These are phyloP conservation scores for Caracal caracal DNA, from an alignment of 2,113 vertebrate genomes.

Conservation along the genomic window DNA sequence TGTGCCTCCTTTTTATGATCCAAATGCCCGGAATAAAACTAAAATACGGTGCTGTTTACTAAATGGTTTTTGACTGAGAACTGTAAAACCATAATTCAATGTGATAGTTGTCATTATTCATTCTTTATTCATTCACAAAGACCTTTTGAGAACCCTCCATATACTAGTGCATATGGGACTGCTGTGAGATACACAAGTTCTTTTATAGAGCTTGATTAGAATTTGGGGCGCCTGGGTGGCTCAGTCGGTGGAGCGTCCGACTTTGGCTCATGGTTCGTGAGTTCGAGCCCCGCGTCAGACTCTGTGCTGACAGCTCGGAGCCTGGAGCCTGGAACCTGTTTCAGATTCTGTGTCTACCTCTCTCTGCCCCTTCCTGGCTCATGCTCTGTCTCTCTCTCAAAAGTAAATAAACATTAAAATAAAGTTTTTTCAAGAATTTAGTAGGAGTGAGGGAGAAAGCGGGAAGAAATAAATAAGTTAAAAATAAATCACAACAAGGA, in stretches of 20 bases:
- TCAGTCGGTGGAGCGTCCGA: no score
- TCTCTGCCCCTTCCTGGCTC: no score
- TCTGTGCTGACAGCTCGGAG: no score
- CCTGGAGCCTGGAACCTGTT: no score
- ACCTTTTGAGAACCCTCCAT: neutral
- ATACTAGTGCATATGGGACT: neutral
- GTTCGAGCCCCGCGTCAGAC: no score
- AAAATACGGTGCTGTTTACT: neutral
- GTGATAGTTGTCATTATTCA: neutral
- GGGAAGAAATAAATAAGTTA: neutral
- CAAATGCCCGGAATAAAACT: neutral
- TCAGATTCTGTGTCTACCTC: no score
- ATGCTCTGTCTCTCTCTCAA: no score
- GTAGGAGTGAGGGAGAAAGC: neutral
- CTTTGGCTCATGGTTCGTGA: no score
- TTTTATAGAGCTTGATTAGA: neutral
- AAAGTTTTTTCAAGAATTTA: neutral
- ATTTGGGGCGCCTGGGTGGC: no score
- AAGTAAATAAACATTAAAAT: no score
- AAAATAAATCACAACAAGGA: neutral
- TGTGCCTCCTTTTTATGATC: neutral
- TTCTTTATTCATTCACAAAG: neutral
- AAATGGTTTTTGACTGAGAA: neutral
- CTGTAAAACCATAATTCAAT: neutral
- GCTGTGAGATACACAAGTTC: neutral